phyloP scores from a whole-genome alignment of 2,888 invertebrate genomes.

The Pogonocherus hispidulus region DNA sequence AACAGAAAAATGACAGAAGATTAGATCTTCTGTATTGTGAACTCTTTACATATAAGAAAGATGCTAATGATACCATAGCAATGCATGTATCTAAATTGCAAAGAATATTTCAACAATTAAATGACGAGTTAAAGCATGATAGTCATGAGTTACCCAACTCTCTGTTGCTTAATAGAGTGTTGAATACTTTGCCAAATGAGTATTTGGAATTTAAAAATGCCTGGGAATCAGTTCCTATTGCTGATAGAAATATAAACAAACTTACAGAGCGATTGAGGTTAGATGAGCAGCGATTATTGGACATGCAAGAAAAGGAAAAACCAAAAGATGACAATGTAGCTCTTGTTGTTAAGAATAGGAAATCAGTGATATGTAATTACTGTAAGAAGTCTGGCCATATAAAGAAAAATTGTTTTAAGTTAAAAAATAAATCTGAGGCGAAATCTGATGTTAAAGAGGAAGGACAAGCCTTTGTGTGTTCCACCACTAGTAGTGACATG shows the following conservation, averaged over 20 bases:
- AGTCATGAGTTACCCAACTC: conserved; percentile 1
- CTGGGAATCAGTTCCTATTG: conserved; percentile 20
- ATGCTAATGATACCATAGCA: conserved; percentile 8
- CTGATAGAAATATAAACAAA: neutral
- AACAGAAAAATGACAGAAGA: conserved; percentile 17
- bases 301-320: neutral
- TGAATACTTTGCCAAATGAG: conserved; percentile 22
- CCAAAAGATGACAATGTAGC: neutral
- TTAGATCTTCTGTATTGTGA: conserved; percentile 3
- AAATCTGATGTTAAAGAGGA: neutral
- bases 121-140: conserved; percentile 13
- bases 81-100: conserved; percentile 7
- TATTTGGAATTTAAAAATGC: conserved; percentile 27
- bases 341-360: neutral
- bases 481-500: conserved; percentile 4
- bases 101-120: conserved; percentile 7
- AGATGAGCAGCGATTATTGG: conserved; percentile 11
- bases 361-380: neutral
- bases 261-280: neutral
- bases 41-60: conserved; percentile 8
- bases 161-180: conserved; percentile 21
- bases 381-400: neutral
- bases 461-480: conserved; percentile 9
- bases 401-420: conserved; percentile 2
- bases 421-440: neutral